phyloP scores from a whole-genome alignment of 2,888 invertebrate genomes.

The Lepidocyrtinus sp. region DNA sequence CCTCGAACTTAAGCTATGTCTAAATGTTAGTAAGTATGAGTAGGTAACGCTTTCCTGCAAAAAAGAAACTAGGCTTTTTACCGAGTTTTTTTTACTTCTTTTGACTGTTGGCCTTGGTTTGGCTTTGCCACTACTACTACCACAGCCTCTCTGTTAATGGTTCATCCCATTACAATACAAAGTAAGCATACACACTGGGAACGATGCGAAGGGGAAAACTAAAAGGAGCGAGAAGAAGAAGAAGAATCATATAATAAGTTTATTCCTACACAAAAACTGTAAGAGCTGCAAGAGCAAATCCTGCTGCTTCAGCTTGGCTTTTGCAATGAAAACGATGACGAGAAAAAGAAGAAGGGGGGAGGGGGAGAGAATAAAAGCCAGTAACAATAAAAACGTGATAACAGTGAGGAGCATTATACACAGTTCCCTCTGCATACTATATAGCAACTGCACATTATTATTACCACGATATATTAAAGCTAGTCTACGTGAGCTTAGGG shows the following conservation, averaged over 20 bases:
- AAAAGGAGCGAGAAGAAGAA: constrained; percentile 6
- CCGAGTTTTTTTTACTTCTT: constrained; percentile 25
- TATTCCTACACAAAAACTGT: background rate
- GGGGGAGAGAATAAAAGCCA: background rate
- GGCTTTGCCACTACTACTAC: background rate
- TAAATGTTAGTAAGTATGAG: background rate
- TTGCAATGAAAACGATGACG: background rate
- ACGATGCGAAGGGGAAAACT: background rate
- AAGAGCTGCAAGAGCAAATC: constrained; percentile 1
- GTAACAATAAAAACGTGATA: too few species aligned
- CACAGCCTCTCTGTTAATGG: background rate
- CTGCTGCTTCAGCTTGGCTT: background rate
- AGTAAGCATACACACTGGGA: background rate
- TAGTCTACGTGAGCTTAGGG: background rate
- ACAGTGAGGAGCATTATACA: background rate
- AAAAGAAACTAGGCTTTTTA: background rate
- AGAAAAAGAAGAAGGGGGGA: background rate
- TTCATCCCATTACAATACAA: background rate
- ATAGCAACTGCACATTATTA: background rate
- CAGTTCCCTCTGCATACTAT: background rate
- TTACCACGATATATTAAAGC: too few species aligned
- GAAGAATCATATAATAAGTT: too few species aligned
- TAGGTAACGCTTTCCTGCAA: background rate
- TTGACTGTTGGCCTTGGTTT: constrained; percentile 37
- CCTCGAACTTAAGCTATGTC: too few species aligned